Base-by-base conservation (phyloP, 2,113 vertebrate species). In the Bos javanicus region DNA sequence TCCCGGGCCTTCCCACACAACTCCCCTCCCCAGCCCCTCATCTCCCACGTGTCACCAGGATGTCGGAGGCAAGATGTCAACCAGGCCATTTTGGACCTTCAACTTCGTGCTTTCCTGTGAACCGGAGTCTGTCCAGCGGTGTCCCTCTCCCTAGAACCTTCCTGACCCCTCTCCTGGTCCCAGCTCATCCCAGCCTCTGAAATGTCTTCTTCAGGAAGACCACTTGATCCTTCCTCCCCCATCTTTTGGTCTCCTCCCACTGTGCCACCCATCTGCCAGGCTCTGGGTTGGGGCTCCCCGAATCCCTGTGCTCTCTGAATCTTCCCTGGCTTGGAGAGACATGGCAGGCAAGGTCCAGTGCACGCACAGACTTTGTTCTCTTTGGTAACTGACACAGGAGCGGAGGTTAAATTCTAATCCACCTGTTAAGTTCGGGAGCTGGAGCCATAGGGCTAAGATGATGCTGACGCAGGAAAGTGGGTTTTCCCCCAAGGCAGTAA, bases 341-440 rank as follows among this genome's bases (percentile, higher is more conserved):
- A 6, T 0, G 57, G 64, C 23, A 30, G 89, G 80, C 11, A 54
- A 67, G 84, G 59, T n/a, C 43, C 57, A 36, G 5, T 48, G 43
- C n/a, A 10, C 2, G 1, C 50, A 21, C 91, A 95, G 96, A 87
- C 95, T 92, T 94, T 93, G 50, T n/a, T 93, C 90, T 86, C 64
- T 78, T 36, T 86, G 78, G 50, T 71, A 39, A 28, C 2, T 48
- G 85, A 60, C n/a, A 56, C 26, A 48, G 9, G 33, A 80, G 56
- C 5, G 6, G 80, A 94, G 81, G 96, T 94, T 95, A 94, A 90
- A 91, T 93, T 91, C 98, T 93, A 91, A 91, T 91, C 89, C 57
- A 85, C 30, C 94, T 60, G 48, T 26, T 89, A 43, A 83, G 36
- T 86, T 71, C 13, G 0, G 59, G n/a, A 64, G 62, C 56, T 46